These are phyloP conservation scores for Coryphaenoides rupestris DNA, from an alignment of 2,113 vertebrate genomes.

Conservation along the genomic window DNA sequence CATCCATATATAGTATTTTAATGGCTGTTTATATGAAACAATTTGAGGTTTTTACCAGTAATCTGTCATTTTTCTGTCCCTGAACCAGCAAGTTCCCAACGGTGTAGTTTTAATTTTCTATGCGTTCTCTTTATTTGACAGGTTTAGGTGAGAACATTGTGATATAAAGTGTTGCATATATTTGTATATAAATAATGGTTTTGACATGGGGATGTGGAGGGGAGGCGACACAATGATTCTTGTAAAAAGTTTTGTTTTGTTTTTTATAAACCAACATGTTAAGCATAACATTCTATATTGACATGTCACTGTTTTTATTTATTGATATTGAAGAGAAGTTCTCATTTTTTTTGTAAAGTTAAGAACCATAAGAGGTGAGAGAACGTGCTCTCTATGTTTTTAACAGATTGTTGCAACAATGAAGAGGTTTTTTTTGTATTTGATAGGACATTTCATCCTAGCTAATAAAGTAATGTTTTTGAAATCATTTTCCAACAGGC, in stretches of 20 bases:
- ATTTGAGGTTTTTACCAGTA: slow-evolving; percentile 55
- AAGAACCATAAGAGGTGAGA: slow-evolving; percentile 48
- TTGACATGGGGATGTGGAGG: slow-evolving; percentile 56
- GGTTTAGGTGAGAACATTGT: slow-evolving; percentile 73
- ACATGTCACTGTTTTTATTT: slow-evolving; percentile 80
- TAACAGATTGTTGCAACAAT: slow-evolving; percentile 85
- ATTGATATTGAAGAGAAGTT: slow-evolving; percentile 73
- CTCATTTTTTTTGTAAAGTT: slow-evolving; percentile 66
- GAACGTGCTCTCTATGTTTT: slow-evolving; percentile 81
- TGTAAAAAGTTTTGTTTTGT: slow-evolving; percentile 44
- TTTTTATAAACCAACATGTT: slow-evolving; percentile 58
- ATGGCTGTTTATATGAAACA: slow-evolving; percentile 54
- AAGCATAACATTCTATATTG: slow-evolving; percentile 62
- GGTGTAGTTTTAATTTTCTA: slow-evolving; percentile 49
- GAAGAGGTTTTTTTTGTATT: slow-evolving; percentile 88
- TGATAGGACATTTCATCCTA: slow-evolving; percentile 85
- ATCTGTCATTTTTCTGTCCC: slow-evolving; percentile 63
- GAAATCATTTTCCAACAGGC: slow-evolving; percentile 74
- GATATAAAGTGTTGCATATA: slow-evolving; percentile 72
- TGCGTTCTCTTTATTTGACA: slow-evolving; percentile 58
- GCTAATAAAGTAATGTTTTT: slow-evolving; percentile 92
- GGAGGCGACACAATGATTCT: slow-evolving; percentile 18
- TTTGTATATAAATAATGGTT: slow-evolving; percentile 73
- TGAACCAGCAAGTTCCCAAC: slow-evolving; percentile 60
- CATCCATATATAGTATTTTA: slow-evolving; percentile 6